These are phyloP conservation scores for Cherax quadricarinatus DNA, from an alignment of 1,140 invertebrate species.

Conservation along the genomic window DNA sequence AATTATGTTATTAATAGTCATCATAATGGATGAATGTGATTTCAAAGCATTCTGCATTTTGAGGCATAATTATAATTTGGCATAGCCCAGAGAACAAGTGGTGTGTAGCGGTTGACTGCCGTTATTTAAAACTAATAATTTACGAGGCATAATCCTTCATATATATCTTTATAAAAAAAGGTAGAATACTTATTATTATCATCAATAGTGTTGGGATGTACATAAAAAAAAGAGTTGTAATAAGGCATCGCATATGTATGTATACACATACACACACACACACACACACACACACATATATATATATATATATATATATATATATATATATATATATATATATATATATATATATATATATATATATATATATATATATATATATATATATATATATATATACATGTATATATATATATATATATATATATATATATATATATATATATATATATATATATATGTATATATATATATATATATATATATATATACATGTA, in stretches of 20 bases:
- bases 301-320: too few relatives aligned
- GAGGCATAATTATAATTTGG: not conserved
- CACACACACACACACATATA: too few relatives aligned
- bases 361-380: too few relatives aligned
- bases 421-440: too few relatives aligned
- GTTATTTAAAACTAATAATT: not conserved
- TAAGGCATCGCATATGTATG: not conserved
- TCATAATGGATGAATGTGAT: constrained; percentile 12
- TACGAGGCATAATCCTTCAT: not conserved
- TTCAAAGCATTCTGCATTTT: constrained; percentile 9
- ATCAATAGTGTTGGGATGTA: not conserved
- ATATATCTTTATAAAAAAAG: not conserved
- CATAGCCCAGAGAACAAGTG: not conserved
- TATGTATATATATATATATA: too few relatives aligned
- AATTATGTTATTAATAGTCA: constrained; percentile 7
- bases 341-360: too few relatives aligned
- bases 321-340: too few relatives aligned
- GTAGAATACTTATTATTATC: not conserved
- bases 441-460: too few relatives aligned
- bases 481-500: too few relatives aligned
- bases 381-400: too few relatives aligned
- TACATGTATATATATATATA: too few relatives aligned
- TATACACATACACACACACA: too few relatives aligned
- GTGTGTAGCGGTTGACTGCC: not conserved
- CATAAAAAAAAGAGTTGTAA: not conserved